Conservation (phyloP, 2,888 invertebrate species). For the Apeira syringaria region DNA sequence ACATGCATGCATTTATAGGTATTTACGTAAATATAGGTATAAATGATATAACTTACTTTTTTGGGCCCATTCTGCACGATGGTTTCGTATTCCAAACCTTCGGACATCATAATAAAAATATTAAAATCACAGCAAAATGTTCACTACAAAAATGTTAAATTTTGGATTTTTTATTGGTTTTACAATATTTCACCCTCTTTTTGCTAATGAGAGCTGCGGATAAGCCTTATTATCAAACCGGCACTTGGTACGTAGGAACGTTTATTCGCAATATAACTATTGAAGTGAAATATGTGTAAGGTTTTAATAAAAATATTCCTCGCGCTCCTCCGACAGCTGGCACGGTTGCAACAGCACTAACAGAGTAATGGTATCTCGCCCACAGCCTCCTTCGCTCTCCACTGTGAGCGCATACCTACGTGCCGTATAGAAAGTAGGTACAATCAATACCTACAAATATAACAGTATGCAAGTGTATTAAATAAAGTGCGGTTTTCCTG, state of each 20-base stretch:
- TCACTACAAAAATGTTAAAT: conserved; percentile 43
- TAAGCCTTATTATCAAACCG: conserved; percentile 45
- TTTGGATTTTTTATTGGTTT: conserved; percentile 53
- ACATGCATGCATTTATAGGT: too few relatives aligned
- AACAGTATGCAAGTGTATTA: too few relatives aligned
- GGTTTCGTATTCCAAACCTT: conserved; percentile 86
- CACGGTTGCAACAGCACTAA: conserved; percentile 65
- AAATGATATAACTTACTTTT: conserved; percentile 76
- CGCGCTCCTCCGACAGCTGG: conserved; percentile 65
- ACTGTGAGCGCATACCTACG: conserved; percentile 51
- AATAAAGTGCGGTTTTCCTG: conserved; percentile 46
- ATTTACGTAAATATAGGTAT: conserved; percentile 32
- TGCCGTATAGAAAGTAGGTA: conserved; percentile 60
- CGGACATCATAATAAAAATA: conserved; percentile 75
- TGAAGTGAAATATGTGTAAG: conserved; percentile 51
- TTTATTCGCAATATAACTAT: conserved; percentile 67
- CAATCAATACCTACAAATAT: conserved; percentile 31
- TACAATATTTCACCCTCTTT: conserved; percentile 39
- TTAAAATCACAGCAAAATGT: conserved; percentile 59
- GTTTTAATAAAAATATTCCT: conserved; percentile 53
- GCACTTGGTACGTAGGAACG: conserved; percentile 53
- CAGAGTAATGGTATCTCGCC: conserved; percentile 52
- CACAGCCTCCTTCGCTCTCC: conserved; percentile 76
- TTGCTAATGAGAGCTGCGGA: conserved; percentile 37
- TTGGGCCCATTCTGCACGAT: conserved; percentile 85